These are phyloP conservation scores for Morus bassanus DNA, from an alignment of 2,797 vertebrate species.

Conservation along the genomic window DNA sequence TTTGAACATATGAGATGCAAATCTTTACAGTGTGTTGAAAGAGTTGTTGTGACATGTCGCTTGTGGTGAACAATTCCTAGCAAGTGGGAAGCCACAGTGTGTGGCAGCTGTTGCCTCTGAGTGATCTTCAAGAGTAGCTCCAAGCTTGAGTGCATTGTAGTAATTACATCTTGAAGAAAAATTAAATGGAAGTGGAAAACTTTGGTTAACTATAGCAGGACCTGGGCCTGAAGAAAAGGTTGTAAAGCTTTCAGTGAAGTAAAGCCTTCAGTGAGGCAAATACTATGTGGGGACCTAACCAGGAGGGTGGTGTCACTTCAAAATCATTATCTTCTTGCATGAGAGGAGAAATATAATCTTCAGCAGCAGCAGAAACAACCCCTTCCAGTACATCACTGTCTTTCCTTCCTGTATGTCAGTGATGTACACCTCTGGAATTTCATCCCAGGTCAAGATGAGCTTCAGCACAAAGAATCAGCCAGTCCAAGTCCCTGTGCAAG, in stretches of 20 bases:
- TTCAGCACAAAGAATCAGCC: background rate
- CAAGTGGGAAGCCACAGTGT: conserved; percentile 25
- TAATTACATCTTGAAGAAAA: background rate
- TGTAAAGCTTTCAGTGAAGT: background rate
- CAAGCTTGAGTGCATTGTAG: background rate
- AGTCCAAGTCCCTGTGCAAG: background rate
- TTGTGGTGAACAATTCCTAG: conserved; percentile 29
- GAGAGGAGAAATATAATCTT: background rate
- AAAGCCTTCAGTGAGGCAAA: background rate
- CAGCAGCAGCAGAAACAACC: background rate
- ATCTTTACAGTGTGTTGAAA: background rate
- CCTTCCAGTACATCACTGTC: background rate
- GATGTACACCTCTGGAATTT: background rate
- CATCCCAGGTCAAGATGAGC: background rate
- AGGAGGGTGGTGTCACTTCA: background rate
- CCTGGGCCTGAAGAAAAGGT: background rate
- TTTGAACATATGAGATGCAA: background rate
- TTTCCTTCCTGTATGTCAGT: background rate
- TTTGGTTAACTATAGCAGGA: background rate
- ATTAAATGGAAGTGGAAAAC: background rate
- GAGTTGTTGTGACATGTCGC: conserved; percentile 6
- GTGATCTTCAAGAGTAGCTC: background rate
- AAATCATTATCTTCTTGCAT: background rate
- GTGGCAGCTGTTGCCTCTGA: conserved; percentile 10
- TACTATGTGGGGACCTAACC: background rate